Conservation (phyloP, 2,797 vertebrate species). For the Ctenopoma kingsleyae region DNA sequence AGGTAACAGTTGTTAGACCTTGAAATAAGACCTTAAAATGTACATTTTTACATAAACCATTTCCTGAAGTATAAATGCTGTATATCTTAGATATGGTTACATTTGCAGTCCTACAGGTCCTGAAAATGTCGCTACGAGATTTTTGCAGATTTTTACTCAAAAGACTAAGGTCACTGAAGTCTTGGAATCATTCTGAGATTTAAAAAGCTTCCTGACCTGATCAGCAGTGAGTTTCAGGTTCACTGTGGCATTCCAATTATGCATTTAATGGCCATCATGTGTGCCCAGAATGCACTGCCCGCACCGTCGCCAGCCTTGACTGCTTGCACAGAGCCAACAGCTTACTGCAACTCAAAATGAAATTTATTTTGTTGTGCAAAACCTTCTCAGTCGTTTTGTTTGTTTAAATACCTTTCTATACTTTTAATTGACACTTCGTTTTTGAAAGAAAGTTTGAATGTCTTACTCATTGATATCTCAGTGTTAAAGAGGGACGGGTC, state of each 20-base stretch:
- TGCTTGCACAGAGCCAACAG: slow-evolving; percentile 23
- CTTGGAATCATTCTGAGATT: background rate
- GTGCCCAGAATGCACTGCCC: slow-evolving; percentile 41
- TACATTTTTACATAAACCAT: background rate
- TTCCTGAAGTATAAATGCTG: background rate
- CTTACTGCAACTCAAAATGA: slow-evolving; percentile 14
- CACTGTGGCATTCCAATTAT: slow-evolving; percentile 18
- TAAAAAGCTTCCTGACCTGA: slow-evolving; percentile 2
- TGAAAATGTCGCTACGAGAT: too few relatives aligned
- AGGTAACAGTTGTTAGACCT: background rate
- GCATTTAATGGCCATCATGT: slow-evolving; percentile 27
- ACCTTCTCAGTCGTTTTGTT: background rate
- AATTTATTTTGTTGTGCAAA: slow-evolving; percentile 4
- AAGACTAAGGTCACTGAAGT: background rate
- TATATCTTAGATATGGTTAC: background rate
- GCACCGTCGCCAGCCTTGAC: slow-evolving; percentile 22
- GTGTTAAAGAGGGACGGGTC: background rate
- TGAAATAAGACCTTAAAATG: background rate
- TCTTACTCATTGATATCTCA: slow-evolving; percentile 5
- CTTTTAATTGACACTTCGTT: background rate
- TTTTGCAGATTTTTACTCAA: too few relatives aligned
- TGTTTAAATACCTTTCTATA: background rate
- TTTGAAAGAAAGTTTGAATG: background rate
- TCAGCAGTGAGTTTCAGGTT: slow-evolving; percentile 9
- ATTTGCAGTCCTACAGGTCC: background rate